Base-by-base conservation (phyloP, 2,113 vertebrate species). In the Platichthys flesus region DNA sequence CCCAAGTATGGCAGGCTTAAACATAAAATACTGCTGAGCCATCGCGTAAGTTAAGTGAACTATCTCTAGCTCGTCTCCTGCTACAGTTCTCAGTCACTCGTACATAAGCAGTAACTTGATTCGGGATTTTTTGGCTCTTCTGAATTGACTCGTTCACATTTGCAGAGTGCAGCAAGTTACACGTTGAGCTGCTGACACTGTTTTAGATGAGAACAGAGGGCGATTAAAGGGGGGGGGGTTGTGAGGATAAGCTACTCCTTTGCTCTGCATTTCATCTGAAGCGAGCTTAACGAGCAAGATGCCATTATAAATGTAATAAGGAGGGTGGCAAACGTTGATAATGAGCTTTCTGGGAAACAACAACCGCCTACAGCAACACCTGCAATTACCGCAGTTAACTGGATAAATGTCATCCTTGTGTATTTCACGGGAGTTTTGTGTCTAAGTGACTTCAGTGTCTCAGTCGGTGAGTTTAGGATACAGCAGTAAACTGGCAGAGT, bases 331-430 rank as follows among this genome's bases (percentile, higher is more conserved):
- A 77, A 77, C 6, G 21, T 68, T 71, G 68, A 79, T 84, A 90
- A 88, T 85, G 84, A 88, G 84, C 75, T 64, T 74, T 78, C 63
- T 79, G 74, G 73, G 31, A 87, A 87, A 90, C 71, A 85, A 81
- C 76, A 82, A 88, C 65, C 51, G 68, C 68, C 66, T 69, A 47
- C 57, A 82, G 78, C 67, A 73, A 51, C 47, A 51, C 47, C 18
- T 51, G 47, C 15, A 18, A 15, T 18, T 51, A 42, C 40, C 40
- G 40, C 40, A 42, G 40, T 84, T 84, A 87, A 76, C 62, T 67
- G 68, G 55, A 82, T 87, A 82, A 89, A 89, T 83, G 83, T 82
- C 76, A 87, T 68, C 58, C 15, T 56, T 52, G 65, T 71, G 31
- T 85, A 69, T 81, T 76, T 78, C 59, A 62, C 13, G 67, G 59